A percentile compares a stretch with the other conserved stretches of the same genome.
These are phyloP conservation scores for Tokudaia muenninki DNA, from an alignment of 2,797 vertebrate genomes.

Conservation along the genomic window DNA sequence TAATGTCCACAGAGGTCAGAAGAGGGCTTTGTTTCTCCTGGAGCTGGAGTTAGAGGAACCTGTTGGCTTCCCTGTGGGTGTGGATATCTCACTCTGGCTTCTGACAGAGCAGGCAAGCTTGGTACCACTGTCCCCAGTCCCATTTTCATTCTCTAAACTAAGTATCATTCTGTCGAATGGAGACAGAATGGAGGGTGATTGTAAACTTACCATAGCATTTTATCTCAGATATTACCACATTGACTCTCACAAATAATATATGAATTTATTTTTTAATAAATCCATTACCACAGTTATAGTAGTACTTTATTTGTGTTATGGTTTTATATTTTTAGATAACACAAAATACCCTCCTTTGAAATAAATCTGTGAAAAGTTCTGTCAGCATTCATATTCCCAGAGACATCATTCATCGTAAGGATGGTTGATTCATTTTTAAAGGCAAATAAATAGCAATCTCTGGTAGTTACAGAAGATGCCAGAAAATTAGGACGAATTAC, in stretches of 20 bases:
- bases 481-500: slow-evolving; percentile 37
- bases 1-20: neutral
- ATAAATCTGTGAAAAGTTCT: neutral
- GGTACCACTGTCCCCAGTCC: no score
- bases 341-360: slow-evolving; percentile 9
- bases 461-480: neutral
- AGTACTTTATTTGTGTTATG: neutral
- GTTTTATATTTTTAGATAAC: neutral
- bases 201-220: neutral
- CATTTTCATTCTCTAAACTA: neutral
- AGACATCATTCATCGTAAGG: slow-evolving; percentile 10
- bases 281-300: neutral
- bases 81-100: neutral
- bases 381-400: neutral
- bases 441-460: slow-evolving; percentile 49
- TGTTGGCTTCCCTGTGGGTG: neutral
- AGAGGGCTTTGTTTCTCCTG: neutral
- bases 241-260: neutral
- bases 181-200: neutral
- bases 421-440: neutral
- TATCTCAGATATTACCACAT: neutral
- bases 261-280: neutral
- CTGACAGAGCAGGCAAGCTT: neutral
- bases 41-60: neutral
- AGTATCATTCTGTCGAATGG: no score